A percentile compares a stretch with the other conserved stretches of the same genome.
Evolutionary conservation across 2,113 vertebrate genomes (phyloP).

Genomic region (Labrus mixtus): DNA sequence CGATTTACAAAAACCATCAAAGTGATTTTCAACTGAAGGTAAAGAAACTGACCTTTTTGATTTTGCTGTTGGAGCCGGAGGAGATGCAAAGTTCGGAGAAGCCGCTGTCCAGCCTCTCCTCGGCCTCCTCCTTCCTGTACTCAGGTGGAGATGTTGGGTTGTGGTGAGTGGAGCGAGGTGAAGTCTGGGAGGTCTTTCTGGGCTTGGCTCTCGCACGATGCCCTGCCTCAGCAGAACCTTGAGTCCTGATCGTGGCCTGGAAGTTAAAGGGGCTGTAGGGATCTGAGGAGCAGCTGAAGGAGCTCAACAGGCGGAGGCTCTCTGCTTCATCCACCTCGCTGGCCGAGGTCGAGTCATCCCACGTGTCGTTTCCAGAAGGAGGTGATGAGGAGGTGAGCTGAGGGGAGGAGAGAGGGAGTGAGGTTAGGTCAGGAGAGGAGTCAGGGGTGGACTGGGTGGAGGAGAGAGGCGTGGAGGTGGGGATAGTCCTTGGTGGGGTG

Average conservation of each 20-base stretch:
- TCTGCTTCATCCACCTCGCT: slow-evolving; percentile 88
- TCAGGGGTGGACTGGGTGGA: slow-evolving; percentile 48
- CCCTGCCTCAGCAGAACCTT: slow-evolving; percentile 9
- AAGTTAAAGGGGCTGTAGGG: slow-evolving; percentile 94
- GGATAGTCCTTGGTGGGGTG: slow-evolving; percentile 20
- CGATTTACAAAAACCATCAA: too few relatives aligned
- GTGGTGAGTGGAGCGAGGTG: rapidly evolving
- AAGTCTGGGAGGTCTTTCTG: not conserved
- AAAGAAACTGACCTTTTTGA: slow-evolving; percentile 76
- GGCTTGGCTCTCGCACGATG: not conserved
- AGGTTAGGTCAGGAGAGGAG: slow-evolving; percentile 28
- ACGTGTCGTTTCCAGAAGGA: slow-evolving; percentile 29
- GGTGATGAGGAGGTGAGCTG: slow-evolving; percentile 41
- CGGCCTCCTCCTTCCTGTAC: slow-evolving; percentile 66
- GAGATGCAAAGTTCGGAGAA: slow-evolving; percentile 51
- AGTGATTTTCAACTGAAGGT: too few relatives aligned
- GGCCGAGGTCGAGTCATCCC: slow-evolving; percentile 73
- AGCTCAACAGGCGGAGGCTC: slow-evolving; percentile 87
- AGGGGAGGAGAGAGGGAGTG: slow-evolving; percentile 21
- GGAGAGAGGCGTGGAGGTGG: slow-evolving; percentile 44
- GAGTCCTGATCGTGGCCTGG: slow-evolving; percentile 86
- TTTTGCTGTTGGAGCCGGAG: not conserved
- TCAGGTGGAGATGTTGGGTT: not conserved
- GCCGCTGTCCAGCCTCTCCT: slow-evolving; percentile 75
- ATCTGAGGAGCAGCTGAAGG: slow-evolving; percentile 88